These are phyloP conservation scores for Ectobius pallidus DNA, from an alignment of 2,888 invertebrate species.

Conservation along the genomic window DNA sequence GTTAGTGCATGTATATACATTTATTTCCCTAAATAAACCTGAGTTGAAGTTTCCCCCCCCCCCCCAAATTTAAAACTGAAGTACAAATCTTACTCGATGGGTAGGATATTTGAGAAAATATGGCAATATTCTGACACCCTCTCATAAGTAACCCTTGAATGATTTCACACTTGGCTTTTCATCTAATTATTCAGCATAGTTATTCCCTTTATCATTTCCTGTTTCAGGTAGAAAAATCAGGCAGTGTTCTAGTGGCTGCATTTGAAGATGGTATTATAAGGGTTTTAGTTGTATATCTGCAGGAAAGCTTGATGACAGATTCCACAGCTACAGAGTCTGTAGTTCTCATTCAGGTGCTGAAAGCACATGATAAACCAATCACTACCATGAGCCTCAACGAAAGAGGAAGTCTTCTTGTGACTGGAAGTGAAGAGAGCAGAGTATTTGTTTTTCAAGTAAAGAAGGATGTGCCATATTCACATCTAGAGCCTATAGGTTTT, in stretches of 20 bases:
- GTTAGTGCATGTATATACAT: too few relatives aligned
- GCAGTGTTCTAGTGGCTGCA: slow-evolving; percentile 69
- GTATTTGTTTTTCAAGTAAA: slow-evolving; percentile 69
- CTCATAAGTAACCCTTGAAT: too few relatives aligned
- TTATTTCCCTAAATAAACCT: too few relatives aligned
- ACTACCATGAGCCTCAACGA: slow-evolving; percentile 67
- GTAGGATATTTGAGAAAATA: too few relatives aligned
- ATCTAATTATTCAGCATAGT: too few relatives aligned
- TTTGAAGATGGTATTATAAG: slow-evolving; percentile 76
- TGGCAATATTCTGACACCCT: too few relatives aligned
- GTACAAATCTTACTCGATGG: too few relatives aligned
- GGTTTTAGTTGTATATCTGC: slow-evolving; percentile 50
- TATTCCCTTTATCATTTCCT: not conserved
- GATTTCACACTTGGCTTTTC: too few relatives aligned
- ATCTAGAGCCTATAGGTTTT: slow-evolving; percentile 70
- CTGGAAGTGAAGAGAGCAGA: slow-evolving; percentile 70
- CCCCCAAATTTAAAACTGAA: too few relatives aligned
- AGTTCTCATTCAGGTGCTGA: slow-evolving; percentile 33
- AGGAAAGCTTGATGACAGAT: not conserved
- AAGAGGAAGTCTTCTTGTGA: slow-evolving; percentile 64
- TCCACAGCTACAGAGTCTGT: not conserved
- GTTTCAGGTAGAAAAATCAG: slow-evolving; percentile 65
- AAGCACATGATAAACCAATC: slow-evolving; percentile 57
- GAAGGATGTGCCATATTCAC: slow-evolving; percentile 45
- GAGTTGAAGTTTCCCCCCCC: too few relatives aligned